phyloP scores from a whole-genome alignment of 2,113 vertebrate genomes.

The Oncorhynchus keta region DNA sequence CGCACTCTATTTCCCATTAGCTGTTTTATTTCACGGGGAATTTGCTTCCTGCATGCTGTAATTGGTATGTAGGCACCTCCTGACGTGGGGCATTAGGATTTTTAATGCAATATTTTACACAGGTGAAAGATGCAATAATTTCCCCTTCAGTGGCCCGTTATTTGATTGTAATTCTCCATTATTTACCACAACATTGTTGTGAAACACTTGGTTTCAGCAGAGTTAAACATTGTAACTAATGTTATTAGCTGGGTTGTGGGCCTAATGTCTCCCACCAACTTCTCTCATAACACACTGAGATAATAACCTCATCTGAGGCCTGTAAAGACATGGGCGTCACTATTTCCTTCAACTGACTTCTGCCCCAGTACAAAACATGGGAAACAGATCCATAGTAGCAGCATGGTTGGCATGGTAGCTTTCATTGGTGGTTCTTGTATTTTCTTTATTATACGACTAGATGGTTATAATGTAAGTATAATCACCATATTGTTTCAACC shows the following conservation, averaged over 20 bases:
- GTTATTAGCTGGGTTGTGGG: conserved; percentile 48
- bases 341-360: conserved; percentile 3
- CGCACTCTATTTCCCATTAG: conserved; percentile 74
- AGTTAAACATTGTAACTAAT: conserved; percentile 61
- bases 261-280: conserved; percentile 1
- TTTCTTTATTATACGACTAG: not conserved
- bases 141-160: conserved; percentile 68
- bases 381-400: conserved; percentile 23
- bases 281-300: not conserved
- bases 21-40: conserved; percentile 81
- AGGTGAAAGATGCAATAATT: conserved; percentile 75
- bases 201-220: conserved; percentile 45
- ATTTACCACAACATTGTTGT: conserved; percentile 59
- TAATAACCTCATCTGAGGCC: conserved; percentile 27
- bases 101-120: conserved; percentile 72
- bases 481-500: conserved; percentile 8
- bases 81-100: conserved; percentile 72
- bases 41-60: conserved; percentile 77
- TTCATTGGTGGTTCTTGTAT: conserved; percentile 1
- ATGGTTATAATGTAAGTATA: conserved; percentile 32
- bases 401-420: conserved; percentile 18
- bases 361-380: conserved; percentile 1
- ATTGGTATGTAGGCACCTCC: conserved; percentile 75
- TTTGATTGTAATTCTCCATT: conserved; percentile 71
- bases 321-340: conserved; percentile 17